Percentiles rank a stretch among this genome's conserved stretches.
phyloP scores from a whole-genome alignment of 2,797 vertebrate species.

The Chrysolophus pictus region DNA sequence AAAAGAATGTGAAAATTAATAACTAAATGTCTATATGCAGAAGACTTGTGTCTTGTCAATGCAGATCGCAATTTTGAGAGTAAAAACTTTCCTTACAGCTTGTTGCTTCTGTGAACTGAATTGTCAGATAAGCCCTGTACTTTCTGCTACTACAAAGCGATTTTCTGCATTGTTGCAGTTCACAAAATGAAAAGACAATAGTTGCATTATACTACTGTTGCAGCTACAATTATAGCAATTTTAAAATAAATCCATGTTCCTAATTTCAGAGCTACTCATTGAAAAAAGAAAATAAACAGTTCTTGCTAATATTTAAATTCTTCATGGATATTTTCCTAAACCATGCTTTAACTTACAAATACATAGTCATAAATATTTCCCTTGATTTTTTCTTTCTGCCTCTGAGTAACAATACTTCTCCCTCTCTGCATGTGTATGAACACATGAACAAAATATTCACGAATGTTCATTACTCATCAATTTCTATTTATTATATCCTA shows the following conservation, averaged over 20 bases:
- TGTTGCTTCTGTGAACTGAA: not conserved
- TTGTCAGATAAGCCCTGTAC: not conserved
- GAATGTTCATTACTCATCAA: not conserved
- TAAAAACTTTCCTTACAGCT: not conserved
- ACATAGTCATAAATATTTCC: not conserved
- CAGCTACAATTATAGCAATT: not conserved
- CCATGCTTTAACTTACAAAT: not conserved
- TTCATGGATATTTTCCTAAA: not conserved
- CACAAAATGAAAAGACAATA: not conserved
- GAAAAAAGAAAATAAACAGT: not conserved
- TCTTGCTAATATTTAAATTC: not conserved
- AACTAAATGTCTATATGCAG: not conserved
- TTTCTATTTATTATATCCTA: not conserved
- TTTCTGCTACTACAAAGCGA: not conserved
- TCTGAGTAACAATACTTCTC: not conserved
- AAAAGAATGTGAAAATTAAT: not conserved
- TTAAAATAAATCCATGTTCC: not conserved
- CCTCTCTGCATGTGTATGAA: not conserved
- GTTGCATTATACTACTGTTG: not conserved
- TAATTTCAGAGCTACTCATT: not conserved
- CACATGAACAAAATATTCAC: not conserved
- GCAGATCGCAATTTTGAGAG: not conserved
- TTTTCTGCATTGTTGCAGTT: not conserved
- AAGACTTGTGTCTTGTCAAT: not conserved
- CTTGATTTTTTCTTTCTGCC: not conserved